phyloP scores from a whole-genome alignment of 2,113 vertebrate species.

The Pycnonotus jocosus region DNA sequence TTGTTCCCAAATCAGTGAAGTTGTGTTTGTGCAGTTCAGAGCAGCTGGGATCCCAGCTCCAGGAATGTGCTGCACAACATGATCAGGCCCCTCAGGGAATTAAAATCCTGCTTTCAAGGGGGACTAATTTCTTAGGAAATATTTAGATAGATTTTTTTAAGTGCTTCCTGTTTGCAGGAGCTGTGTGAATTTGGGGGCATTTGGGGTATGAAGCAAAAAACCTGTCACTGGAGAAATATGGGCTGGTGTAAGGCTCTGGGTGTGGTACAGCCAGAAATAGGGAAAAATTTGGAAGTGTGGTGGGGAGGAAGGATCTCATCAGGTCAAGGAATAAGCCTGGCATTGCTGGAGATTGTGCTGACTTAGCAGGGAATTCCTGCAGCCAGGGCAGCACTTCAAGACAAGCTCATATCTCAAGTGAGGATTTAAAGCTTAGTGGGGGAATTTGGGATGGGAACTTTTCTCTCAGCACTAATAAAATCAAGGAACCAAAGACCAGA shows the following conservation, averaged over 20 bases:
- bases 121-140: not conserved
- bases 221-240: not conserved
- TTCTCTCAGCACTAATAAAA: not conserved
- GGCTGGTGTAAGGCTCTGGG: not conserved
- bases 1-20: not conserved
- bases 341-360: not conserved
- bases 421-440: not conserved
- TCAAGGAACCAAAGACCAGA: not conserved
- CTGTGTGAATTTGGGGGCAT: not conserved
- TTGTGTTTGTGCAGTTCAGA: not conserved
- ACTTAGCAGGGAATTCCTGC: not conserved
- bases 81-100: accelerated
- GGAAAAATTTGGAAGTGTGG: not conserved
- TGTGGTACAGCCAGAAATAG: not conserved
- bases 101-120: accelerated
- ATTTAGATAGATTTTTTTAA: not conserved
- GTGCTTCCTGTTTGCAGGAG: not conserved
- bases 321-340: not conserved
- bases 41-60: not conserved
- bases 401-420: accelerated
- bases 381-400: not conserved
- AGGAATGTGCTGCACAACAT: not conserved
- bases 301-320: not conserved
- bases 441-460: not conserved
- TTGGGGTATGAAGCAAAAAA: not conserved